These are phyloP conservation scores for Yponomeuta plumbellus DNA, from an alignment of 2,888 invertebrate genomes.

Conservation along the genomic window DNA sequence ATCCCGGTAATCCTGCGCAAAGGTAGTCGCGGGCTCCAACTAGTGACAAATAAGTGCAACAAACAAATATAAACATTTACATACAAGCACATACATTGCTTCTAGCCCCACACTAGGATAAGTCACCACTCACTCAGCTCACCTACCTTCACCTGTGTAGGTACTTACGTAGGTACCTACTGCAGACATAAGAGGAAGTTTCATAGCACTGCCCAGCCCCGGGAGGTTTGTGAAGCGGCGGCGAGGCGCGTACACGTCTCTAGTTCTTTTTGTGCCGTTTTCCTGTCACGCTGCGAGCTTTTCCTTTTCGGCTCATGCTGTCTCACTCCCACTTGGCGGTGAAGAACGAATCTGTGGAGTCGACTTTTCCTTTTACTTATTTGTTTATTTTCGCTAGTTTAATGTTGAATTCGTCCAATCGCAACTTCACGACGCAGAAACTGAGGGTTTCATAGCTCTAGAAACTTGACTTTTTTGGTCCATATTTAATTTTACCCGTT, in stretches of 20 bases:
- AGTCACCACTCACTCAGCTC: background rate
- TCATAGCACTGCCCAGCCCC: slow-evolving; percentile 24
- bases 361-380: background rate
- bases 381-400: background rate
- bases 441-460: too few relatives aligned
- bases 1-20: too few relatives aligned
- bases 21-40: too few relatives aligned
- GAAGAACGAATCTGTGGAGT: slow-evolving; percentile 31
- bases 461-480: too few relatives aligned
- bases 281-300: slow-evolving; percentile 46
- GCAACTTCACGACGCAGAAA: too few relatives aligned
- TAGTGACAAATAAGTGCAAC: too few relatives aligned
- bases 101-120: too few relatives aligned
- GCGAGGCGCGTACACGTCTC: slow-evolving; percentile 48
- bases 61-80: too few relatives aligned
- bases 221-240: slow-evolving; percentile 35
- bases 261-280: slow-evolving; percentile 54
- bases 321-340: slow-evolving; percentile 33
- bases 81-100: too few relatives aligned
- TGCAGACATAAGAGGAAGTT: background rate
- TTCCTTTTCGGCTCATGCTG: slow-evolving; percentile 51
- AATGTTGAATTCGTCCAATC: background rate
- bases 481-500: too few relatives aligned
- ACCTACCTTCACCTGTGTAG: background rate
- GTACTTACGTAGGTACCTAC: background rate